Conservation (phyloP, 64 coral and sea anemone genomes). For the Dendronephthya gigantea region DNA sequence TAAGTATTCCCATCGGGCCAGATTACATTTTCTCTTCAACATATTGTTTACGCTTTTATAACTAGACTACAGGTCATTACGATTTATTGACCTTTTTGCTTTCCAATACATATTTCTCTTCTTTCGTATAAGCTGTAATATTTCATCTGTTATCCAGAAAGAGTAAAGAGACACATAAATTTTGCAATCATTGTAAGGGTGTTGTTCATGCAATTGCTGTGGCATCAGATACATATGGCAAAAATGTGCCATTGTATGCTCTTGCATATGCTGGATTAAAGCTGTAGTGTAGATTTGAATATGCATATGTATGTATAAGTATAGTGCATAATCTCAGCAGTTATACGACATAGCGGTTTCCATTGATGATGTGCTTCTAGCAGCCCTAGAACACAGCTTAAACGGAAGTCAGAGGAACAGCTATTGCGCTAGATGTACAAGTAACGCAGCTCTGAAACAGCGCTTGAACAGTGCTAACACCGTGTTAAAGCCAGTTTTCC, state of each 20-base stretch:
- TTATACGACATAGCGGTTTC: too few species aligned
- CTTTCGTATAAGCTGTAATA: neutral
- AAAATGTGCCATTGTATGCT: slow-evolving; percentile 40
- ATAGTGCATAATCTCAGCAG: too few species aligned
- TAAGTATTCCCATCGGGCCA: slow-evolving; percentile 26
- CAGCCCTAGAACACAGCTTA: too few species aligned
- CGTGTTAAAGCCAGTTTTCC: too few species aligned
- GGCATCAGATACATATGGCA: slow-evolving; percentile 29
- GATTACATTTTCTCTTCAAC: slow-evolving; percentile 27
- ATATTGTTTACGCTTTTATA: slow-evolving; percentile 20
- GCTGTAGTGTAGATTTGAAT: too few species aligned
- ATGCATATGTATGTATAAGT: too few species aligned
- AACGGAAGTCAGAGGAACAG: too few species aligned
- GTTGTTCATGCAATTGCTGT: slow-evolving; percentile 28
- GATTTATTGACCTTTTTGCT: neutral
- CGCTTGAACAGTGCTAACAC: too few species aligned
- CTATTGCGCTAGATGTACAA: too few species aligned
- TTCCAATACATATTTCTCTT: neutral
- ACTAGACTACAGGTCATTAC: neutral
- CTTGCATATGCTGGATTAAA: slow-evolving; percentile 56
- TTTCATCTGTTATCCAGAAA: neutral
- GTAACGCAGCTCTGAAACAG: too few species aligned
- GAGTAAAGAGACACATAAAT: too few species aligned
- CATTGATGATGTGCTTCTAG: too few species aligned
- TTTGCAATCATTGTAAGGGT: neutral